Evolutionary conservation across 2,888 invertebrate genomes (phyloP), one percentile per base, ranked within the genome.

Genomic region (Megamerina dolium): DNA sequence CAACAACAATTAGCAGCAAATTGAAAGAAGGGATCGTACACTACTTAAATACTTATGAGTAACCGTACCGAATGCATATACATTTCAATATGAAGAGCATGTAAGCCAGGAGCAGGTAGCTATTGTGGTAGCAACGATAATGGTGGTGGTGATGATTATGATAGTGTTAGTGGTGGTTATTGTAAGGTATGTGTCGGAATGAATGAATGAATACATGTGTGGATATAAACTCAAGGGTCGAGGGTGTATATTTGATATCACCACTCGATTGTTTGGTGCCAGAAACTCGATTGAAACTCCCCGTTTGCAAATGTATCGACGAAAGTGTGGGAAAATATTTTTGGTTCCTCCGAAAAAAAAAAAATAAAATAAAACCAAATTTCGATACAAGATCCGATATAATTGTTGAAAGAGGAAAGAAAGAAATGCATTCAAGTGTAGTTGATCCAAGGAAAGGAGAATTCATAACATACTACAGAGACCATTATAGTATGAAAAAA

Each of bases 281-380:
- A n/a, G n/a, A n/a, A n/a, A n/a, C n/a, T n/a, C n/a, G n/a, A n/a
- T 16, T 16, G 14, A 17, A 44, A 41, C 41, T 40, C 45, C 42
- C 34, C 40, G 40, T 34, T 23, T 34, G 29, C 32, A 39, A 18
- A 32, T 38, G 46, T 43, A 39, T 50, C 46, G 52, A 26, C 23
- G 46, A 49, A 52, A 65, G 66, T 65, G 65, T 65, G 65, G 64
- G 65, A 65, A 65, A 61, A 65, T 63, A 57, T 61, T 66, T 61
- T n/a, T n/a, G n/a, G n/a, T n/a, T n/a, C n/a, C n/a, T n/a, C n/a
- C n/a, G n/a, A n/a, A n/a, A n/a, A n/a, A n/a, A n/a, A n/a, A n/a
- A n/a, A n/a, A n/a, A n/a, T n/a, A n/a, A n/a, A n/a, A n/a, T n/a
- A n/a, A n/a, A n/a, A n/a, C 55, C 49, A 54, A 55, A 48, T 45